phyloP scores from a whole-genome alignment of 2,888 invertebrate species.

The Tortricodes alternella region DNA sequence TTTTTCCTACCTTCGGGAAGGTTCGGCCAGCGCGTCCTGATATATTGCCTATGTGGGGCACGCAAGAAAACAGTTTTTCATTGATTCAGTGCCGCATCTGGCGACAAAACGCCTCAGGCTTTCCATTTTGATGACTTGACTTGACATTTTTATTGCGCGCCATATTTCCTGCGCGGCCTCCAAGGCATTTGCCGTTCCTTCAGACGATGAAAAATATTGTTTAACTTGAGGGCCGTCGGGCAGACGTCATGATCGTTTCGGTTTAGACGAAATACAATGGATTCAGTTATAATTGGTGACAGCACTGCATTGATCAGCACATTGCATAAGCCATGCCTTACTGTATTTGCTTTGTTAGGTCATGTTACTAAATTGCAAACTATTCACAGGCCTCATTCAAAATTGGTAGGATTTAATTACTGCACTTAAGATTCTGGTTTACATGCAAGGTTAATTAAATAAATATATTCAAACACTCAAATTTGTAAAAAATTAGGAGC shows the following conservation, averaged over 20 bases:
- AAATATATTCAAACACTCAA: too few species aligned
- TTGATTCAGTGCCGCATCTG: conserved; percentile 81
- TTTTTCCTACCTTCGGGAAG: conserved; percentile 35
- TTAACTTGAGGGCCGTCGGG: conserved; percentile 66
- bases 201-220: conserved; percentile 73
- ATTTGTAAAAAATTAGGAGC: background rate
- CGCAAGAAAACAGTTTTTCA: conserved; percentile 81
- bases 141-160: conserved; percentile 81
- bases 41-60: conserved; percentile 71
- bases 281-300: background rate
- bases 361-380: background rate
- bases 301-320: background rate
- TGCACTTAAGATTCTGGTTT: background rate
- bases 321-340: background rate
- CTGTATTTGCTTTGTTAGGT: background rate
- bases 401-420: background rate
- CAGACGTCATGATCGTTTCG: conserved; percentile 66
- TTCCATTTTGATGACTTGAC: conserved; percentile 82
- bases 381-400: background rate
- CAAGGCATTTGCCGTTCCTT: conserved; percentile 68
- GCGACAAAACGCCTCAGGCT: conserved; percentile 79
- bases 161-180: conserved; percentile 76
- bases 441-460: background rate
- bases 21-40: conserved; percentile 55
- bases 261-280: conserved; percentile 21